These are phyloP conservation scores for Temnothorax rugatulus DNA, from an alignment of 2,888 invertebrate genomes.

Conservation along the genomic window DNA sequence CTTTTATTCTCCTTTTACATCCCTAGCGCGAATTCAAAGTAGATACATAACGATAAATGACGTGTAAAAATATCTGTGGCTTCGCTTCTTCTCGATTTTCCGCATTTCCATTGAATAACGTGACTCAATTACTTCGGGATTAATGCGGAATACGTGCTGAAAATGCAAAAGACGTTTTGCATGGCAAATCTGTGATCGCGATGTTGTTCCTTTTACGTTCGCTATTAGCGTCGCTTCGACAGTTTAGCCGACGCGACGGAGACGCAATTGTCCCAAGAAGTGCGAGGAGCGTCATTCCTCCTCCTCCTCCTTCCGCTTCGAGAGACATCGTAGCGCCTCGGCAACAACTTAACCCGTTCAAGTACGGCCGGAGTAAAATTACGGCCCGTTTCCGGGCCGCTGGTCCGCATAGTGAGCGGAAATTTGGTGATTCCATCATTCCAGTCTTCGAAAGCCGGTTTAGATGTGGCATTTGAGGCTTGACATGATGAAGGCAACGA, in stretches of 20 bases:
- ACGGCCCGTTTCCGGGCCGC: slow-evolving; percentile 65
- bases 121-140: slow-evolving; percentile 30
- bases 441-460: slow-evolving; percentile 23
- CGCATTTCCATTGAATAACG: slow-evolving; percentile 10
- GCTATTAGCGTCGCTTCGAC: slow-evolving; percentile 56
- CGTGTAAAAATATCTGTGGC: slow-evolving; percentile 21
- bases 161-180: slow-evolving; percentile 1
- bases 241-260: slow-evolving; percentile 55
- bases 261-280: slow-evolving; percentile 60
- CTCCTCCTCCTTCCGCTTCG: neutral
- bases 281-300: slow-evolving; percentile 22
- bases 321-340: slow-evolving; percentile 50
- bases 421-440: slow-evolving; percentile 61
- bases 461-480: slow-evolving; percentile 27
- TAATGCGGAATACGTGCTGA: slow-evolving; percentile 29
- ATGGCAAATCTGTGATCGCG: slow-evolving; percentile 27
- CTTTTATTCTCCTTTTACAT: neutral
- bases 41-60: neutral
- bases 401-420: slow-evolving; percentile 54
- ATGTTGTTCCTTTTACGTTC: slow-evolving; percentile 38
- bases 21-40: neutral
- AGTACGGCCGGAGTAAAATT: slow-evolving; percentile 65
- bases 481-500: neutral
- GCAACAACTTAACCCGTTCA: slow-evolving; percentile 64
- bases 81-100: neutral